These are phyloP conservation scores for Rana temporaria DNA, from an alignment of 2,113 vertebrate genomes.

Conservation along the genomic window DNA sequence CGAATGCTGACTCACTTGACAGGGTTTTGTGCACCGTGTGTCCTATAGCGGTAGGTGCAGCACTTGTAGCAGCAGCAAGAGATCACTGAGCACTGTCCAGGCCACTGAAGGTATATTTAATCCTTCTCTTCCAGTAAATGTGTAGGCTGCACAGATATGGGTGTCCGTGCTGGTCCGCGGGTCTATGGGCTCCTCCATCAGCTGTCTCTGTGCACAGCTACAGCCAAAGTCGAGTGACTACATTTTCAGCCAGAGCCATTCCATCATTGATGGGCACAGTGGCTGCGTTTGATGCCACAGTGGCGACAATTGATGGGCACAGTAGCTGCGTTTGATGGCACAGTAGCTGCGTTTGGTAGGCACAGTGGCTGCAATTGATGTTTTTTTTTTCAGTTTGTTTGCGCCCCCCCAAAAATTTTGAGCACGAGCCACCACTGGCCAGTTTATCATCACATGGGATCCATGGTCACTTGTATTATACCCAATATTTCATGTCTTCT, in stretches of 20 bases:
- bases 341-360: no score
- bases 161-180: not conserved
- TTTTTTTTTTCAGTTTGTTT: no score
- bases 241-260: not conserved
- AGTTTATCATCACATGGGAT: no score
- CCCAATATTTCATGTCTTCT: no score
- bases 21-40: constrained; percentile 70
- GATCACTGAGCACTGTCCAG: constrained; percentile 31
- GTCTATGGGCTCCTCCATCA: not conserved
- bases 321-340: no score
- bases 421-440: no score
- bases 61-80: not conserved
- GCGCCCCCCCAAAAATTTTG: no score
- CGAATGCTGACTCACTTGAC: constrained; percentile 60
- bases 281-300: not conserved
- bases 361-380: no score
- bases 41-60: constrained; percentile 61
- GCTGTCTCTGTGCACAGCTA: constrained; percentile 8
- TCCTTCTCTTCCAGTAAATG: not conserved
- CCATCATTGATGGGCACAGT: not conserved
- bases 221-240: constrained; percentile 1
- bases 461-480: no score
- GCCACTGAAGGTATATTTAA: constrained; percentile 54
- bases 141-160: not conserved
- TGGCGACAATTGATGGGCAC: no score